These are phyloP conservation scores for Ectemnius lituratus DNA, from an alignment of 2,888 invertebrate species.

Conservation along the genomic window DNA sequence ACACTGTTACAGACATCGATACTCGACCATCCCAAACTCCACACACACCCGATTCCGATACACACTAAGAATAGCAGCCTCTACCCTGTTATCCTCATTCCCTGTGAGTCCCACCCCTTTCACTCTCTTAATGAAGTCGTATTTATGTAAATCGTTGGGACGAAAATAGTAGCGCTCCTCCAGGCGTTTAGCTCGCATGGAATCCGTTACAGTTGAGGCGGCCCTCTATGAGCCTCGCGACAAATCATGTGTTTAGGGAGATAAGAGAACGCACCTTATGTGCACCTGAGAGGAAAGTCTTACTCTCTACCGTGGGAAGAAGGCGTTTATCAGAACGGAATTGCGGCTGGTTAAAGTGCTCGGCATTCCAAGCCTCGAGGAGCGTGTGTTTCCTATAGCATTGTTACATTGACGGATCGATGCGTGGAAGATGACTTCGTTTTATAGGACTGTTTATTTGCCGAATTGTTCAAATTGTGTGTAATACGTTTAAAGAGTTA, in stretches of 20 bases:
- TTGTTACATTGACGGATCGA: too few species aligned
- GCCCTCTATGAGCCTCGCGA: not conserved
- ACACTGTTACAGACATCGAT: not conserved
- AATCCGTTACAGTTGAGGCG: slow-evolving; percentile 1
- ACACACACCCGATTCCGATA: too few species aligned
- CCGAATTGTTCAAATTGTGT: too few species aligned
- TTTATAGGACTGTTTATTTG: too few species aligned
- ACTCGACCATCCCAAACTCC: too few species aligned
- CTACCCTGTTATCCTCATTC: not conserved
- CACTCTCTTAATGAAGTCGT: slow-evolving; percentile 11
- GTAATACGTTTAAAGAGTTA: too few species aligned
- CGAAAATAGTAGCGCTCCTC: slow-evolving; percentile 1
- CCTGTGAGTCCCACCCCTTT: not conserved
- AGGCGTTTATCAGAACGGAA: slow-evolving; percentile 34
- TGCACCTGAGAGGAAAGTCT: not conserved
- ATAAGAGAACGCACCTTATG: not conserved
- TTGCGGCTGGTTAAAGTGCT: slow-evolving; percentile 41
- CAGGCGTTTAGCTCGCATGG: not conserved
- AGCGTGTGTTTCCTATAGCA: too few species aligned
- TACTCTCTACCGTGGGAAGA: slow-evolving; percentile 49
- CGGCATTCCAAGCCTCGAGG: slow-evolving; percentile 36
- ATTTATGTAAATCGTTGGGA: slow-evolving; percentile 4
- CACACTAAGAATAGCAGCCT: not conserved
- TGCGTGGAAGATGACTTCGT: too few species aligned
- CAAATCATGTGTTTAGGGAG: slow-evolving; percentile 9